phyloP scores from a whole-genome alignment of 2,888 invertebrate species.

The Leucophenga maculata region DNA sequence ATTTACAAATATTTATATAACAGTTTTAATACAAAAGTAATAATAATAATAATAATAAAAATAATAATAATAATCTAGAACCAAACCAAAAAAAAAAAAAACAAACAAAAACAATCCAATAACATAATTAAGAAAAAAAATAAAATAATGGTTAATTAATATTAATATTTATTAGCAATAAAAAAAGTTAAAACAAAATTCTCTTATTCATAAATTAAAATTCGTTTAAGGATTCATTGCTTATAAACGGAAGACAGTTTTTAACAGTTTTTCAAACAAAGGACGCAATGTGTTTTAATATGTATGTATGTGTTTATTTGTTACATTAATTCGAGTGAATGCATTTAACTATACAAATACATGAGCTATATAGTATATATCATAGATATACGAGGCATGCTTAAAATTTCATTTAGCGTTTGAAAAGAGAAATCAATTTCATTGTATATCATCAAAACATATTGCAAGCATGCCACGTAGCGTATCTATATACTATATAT shows the following conservation, averaged over 20 bases:
- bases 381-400: too few relatives aligned
- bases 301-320: not conserved
- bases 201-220: not conserved
- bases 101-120: not conserved
- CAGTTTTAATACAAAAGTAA: too few relatives aligned
- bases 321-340: not conserved
- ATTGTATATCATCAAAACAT: too few relatives aligned
- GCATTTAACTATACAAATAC: too few relatives aligned
- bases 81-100: constrained; percentile 3
- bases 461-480: too few relatives aligned
- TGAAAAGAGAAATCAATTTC: too few relatives aligned
- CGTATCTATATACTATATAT: not conserved
- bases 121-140: constrained; percentile 2
- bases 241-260: not conserved
- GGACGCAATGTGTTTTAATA: not conserved
- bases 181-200: constrained; percentile 9
- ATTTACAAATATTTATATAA: too few relatives aligned
- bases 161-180: constrained; percentile 7
- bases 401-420: too few relatives aligned
- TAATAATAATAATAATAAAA: too few relatives aligned
- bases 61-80: too few relatives aligned
- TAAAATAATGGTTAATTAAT: constrained; percentile 7
- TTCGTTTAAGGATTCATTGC: not conserved
- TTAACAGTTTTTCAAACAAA: constrained; percentile 15
- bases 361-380: too few relatives aligned